Percentiles rank a stretch among this genome's conserved stretches.
Conservation (phyloP, 2,888 invertebrate species). For the Poecilobothrus nobilitatus region DNA sequence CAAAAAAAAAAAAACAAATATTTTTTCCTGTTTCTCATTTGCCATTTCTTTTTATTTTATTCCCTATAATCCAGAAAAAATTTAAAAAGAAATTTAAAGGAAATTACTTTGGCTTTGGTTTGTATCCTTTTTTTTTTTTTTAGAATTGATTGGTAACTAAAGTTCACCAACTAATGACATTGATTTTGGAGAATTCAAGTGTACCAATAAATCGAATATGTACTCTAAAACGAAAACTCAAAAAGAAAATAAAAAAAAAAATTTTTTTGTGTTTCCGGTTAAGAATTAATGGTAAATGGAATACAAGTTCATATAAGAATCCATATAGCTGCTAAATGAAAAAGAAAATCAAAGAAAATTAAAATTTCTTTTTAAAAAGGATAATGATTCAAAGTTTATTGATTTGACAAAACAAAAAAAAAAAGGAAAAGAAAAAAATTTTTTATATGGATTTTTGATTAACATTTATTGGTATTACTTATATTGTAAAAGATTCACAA, state of each 20-base stretch:
- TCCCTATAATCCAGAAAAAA: neutral
- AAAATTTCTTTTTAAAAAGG: no score
- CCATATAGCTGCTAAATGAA: no score
- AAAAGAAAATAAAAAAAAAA: neutral
- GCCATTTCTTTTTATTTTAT: neutral
- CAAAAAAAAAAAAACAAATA: neutral
- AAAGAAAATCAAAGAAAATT: no score
- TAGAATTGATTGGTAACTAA: neutral
- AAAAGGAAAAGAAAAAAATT: no score
- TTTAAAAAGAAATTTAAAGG: neutral
- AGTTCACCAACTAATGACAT: neutral
- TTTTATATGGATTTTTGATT: no score
- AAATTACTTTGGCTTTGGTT: neutral
- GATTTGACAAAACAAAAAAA: no score
- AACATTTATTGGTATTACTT: no score
- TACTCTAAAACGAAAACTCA: neutral
- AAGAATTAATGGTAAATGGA: neutral
- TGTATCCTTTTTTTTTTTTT: neutral
- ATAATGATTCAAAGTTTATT: no score
- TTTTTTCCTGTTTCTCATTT: neutral
- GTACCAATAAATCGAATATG: no score
- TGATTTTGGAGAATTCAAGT: neutral
- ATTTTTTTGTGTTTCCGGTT: neutral
- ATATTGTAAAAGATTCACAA: no score
- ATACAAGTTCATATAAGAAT: no score